These are phyloP conservation scores for Pogonognathellus flavescens DNA, from an alignment of 1,140 invertebrate genomes.

Conservation along the genomic window DNA sequence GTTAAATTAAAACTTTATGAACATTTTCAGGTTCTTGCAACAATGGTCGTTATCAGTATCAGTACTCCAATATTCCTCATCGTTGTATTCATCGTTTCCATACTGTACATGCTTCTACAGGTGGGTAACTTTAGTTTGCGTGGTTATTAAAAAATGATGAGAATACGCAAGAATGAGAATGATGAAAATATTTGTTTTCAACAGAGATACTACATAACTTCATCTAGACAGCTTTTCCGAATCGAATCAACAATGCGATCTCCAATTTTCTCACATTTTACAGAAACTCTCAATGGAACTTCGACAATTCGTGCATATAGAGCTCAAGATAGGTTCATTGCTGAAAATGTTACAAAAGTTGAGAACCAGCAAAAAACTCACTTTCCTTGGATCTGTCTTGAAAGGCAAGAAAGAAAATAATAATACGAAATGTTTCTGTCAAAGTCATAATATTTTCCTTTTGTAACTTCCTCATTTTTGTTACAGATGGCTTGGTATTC, in stretches of 20 bases:
- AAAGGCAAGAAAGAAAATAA: constrained; percentile 70
- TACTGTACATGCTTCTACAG: constrained; percentile 92
- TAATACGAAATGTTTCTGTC: too few species aligned
- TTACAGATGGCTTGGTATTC: constrained; percentile 73
- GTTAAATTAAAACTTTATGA: neutral
- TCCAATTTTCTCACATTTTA: constrained; percentile 98
- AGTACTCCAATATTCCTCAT: constrained; percentile 88
- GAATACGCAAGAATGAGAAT: too few species aligned
- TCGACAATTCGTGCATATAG: constrained; percentile 84
- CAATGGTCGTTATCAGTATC: constrained; percentile 89
- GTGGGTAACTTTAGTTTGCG: too few species aligned
- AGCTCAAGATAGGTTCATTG: constrained; percentile 82
- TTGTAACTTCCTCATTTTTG: constrained; percentile 6
- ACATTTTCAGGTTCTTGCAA: constrained; percentile 74
- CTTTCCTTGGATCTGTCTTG: constrained; percentile 88
- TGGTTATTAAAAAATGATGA: too few species aligned
- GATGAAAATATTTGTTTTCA: neutral
- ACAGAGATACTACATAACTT: constrained; percentile 89
- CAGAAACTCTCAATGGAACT: constrained; percentile 82
- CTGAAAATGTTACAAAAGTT: constrained; percentile 83
- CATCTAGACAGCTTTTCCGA: constrained; percentile 94
- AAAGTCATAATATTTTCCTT: too few species aligned
- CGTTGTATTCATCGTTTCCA: constrained; percentile 85
- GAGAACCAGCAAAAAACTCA: constrained; percentile 85
- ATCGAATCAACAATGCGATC: constrained; percentile 95